These are phyloP conservation scores for Drosophila kanapiae DNA, from an alignment of 1,140 invertebrate genomes.

Conservation along the genomic window DNA sequence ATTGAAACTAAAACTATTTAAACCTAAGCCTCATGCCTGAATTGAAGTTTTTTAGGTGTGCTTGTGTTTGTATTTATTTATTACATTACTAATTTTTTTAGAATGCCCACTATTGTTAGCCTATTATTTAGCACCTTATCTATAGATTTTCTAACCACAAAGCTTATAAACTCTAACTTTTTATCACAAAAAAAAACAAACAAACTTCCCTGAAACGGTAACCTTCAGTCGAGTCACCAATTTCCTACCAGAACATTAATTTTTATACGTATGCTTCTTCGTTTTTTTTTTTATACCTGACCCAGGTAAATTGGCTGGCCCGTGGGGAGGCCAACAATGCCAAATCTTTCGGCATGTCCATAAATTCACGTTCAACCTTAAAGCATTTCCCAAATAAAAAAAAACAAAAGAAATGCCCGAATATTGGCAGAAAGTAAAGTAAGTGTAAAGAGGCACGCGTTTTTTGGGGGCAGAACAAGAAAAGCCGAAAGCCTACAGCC, in stretches of 20 bases:
- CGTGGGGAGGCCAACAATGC: slow-evolving; percentile 15
- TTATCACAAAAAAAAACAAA: too few species aligned
- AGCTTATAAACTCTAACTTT: too few species aligned
- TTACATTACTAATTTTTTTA: too few species aligned
- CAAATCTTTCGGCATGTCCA: slow-evolving; percentile 54
- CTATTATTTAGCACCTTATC: too few species aligned
- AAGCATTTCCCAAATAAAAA: slow-evolving; percentile 19
- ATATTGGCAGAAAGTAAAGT: background rate
- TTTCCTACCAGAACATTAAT: background rate
- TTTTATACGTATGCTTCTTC: slow-evolving; percentile 9
- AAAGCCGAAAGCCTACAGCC: background rate
- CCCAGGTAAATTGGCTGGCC: slow-evolving; percentile 30
- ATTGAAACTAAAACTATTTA: too few species aligned
- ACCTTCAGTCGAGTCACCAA: background rate
- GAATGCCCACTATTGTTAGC: too few species aligned
- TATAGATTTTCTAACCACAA: too few species aligned
- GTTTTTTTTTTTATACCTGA: slow-evolving; percentile 3
- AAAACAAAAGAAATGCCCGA: background rate
- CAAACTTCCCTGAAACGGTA: background rate
- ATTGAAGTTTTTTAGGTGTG: too few species aligned
- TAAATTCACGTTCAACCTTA: slow-evolving; percentile 59
- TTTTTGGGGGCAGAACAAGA: background rate
- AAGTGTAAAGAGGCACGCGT: slow-evolving; percentile 5
- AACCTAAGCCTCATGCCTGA: too few species aligned
- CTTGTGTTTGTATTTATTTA: too few species aligned